Percentiles rank a stretch among this genome's conserved stretches.
Conservation (phyloP, 2,888 invertebrate species). For the Euclidia mi region DNA sequence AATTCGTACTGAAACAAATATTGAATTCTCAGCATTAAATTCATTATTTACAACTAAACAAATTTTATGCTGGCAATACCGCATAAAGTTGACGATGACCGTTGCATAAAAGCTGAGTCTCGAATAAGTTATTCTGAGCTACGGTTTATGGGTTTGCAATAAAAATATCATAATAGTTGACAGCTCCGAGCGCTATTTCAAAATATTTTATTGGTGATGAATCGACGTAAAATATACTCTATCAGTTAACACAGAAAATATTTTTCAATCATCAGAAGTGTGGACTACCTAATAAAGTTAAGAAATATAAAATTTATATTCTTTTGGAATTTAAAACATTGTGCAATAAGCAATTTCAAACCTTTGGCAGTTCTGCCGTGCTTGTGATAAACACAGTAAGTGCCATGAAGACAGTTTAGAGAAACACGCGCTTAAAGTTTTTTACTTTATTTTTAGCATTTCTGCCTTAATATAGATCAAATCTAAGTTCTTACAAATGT, state of each 20-base stretch:
- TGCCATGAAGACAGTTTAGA: no score
- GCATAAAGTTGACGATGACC: constrained; percentile 33
- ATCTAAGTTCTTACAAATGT: no score
- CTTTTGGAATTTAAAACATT: not conserved
- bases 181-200: constrained; percentile 47
- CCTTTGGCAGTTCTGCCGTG: no score
- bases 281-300: not conserved
- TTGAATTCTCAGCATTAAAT: constrained; percentile 5
- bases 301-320: not conserved
- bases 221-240: constrained; percentile 47
- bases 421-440: no score
- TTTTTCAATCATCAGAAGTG: constrained; percentile 25
- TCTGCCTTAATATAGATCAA: no score
- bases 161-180: constrained; percentile 61
- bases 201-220: constrained; percentile 57
- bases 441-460: no score
- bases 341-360: no score
- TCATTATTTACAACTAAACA: constrained; percentile 16
- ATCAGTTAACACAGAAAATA: constrained; percentile 46
- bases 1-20: constrained; percentile 7
- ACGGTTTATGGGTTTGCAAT: constrained; percentile 50
- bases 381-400: no score
- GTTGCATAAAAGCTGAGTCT: constrained; percentile 29
- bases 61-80: constrained; percentile 14
- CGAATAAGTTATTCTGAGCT: constrained; percentile 40